Conservation (phyloP, 2,113 vertebrate species). For the Brevimyrus niger region DNA sequence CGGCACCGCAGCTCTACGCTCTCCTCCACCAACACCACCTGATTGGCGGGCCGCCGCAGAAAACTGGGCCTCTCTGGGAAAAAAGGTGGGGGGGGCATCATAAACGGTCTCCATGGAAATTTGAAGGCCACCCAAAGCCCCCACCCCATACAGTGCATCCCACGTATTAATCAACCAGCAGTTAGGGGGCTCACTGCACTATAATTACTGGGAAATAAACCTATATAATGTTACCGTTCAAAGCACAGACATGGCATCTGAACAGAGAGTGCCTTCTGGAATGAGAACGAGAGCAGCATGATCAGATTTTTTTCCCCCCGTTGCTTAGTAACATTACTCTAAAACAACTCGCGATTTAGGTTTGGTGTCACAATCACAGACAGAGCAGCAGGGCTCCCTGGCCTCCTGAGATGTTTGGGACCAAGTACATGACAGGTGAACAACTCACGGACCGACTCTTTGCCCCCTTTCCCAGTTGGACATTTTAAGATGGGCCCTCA, state of each 20-base stretch:
- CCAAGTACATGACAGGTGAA: not conserved
- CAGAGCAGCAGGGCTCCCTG: not conserved
- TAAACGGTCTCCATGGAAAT: not conserved
- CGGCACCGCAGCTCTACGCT: slow-evolving; percentile 89
- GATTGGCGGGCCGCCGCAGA: slow-evolving; percentile 84
- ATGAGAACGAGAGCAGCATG: not conserved
- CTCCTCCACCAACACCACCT: slow-evolving; percentile 88
- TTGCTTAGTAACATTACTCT: not conserved
- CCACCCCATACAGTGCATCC: not conserved
- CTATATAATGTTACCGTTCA: not conserved
- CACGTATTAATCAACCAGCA: not conserved
- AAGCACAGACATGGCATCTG: not conserved
- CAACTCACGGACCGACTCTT: not conserved
- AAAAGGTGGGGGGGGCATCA: not conserved
- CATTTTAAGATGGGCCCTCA: not conserved
- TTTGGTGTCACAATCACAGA: not conserved
- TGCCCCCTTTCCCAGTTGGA: not conserved
- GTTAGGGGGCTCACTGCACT: not conserved
- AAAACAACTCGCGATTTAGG: not conserved
- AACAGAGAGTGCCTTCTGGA: not conserved
- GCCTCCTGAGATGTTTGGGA: not conserved
- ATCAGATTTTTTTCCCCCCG: slow-evolving; percentile 2
- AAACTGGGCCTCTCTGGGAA: slow-evolving; percentile 77
- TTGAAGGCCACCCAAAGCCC: not conserved
- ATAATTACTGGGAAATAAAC: not conserved